Conservation (phyloP, 2,888 invertebrate genomes). For the Brenthis hecate region DNA sequence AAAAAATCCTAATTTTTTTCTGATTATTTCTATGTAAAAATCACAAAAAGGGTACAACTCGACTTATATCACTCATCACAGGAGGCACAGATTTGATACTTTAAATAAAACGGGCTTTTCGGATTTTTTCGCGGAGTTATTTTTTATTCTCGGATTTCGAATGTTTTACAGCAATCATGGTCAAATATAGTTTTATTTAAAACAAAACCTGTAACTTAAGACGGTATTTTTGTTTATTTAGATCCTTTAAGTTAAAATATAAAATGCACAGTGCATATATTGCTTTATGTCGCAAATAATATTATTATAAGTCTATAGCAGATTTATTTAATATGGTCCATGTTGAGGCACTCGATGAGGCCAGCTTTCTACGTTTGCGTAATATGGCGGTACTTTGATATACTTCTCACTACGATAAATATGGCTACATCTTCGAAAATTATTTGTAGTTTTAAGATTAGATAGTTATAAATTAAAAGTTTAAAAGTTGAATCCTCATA, state of each 20-base stretch:
- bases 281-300: slow-evolving; percentile 26
- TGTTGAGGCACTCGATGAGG: slow-evolving; percentile 4
- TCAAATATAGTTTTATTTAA: background rate
- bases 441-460: background rate
- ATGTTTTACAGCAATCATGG: no score
- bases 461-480: background rate
- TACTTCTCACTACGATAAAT: background rate
- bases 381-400: slow-evolving; percentile 23
- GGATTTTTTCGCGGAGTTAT: no score
- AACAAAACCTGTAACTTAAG: background rate
- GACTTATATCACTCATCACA: no score
- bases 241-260: background rate
- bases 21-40: no score
- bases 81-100: no score
- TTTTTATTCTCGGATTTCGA: no score
- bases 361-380: slow-evolving; percentile 35
- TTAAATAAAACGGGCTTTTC: no score
- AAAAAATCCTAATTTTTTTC: no score
- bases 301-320: slow-evolving; percentile 27
- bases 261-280: background rate
- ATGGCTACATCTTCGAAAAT: background rate
- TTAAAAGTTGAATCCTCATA: background rate
- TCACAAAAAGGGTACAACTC: no score
- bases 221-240: background rate
- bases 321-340: slow-evolving; percentile 31